These are phyloP conservation scores for Ctenomys sociabilis DNA, from an alignment of 2,113 vertebrate genomes.

Conservation along the genomic window DNA sequence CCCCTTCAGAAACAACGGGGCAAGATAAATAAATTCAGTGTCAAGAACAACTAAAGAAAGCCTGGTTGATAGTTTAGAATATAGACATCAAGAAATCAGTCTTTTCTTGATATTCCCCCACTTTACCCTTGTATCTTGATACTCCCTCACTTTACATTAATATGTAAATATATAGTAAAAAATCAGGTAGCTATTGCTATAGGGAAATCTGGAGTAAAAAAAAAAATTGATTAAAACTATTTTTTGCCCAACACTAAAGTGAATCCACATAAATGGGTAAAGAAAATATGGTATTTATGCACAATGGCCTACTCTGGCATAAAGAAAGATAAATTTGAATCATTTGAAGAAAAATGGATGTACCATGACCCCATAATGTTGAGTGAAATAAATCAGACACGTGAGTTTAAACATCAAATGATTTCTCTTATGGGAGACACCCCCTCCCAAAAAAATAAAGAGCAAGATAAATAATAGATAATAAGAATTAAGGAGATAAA, in stretches of 20 bases:
- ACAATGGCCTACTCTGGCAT: not conserved
- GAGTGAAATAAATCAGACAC: not conserved
- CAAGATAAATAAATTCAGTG: not conserved
- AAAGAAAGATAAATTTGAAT: not conserved
- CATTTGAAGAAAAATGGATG: not conserved
- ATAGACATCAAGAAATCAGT: not conserved
- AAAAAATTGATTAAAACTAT: not conserved
- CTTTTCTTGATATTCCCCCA: not conserved
- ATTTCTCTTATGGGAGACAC: not conserved
- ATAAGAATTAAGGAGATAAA: not conserved
- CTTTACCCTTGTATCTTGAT: not conserved
- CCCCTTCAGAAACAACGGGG: slow-evolving; percentile 46
- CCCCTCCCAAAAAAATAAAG: not conserved
- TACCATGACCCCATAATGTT: not conserved
- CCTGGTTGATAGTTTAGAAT: not conserved
- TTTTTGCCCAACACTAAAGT: not conserved
- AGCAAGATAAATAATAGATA: not conserved
- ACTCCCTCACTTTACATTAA: not conserved
- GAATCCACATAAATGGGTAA: not conserved
- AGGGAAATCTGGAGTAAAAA: not conserved
- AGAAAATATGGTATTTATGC: not conserved
- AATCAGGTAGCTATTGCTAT: not conserved
- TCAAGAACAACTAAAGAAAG: slow-evolving; percentile 45
- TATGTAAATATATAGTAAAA: slow-evolving; percentile 41
- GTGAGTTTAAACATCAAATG: not conserved